Evolutionary conservation across 1,140 invertebrate species (phyloP).

Genomic region (Drosophila setifemur): DNA sequence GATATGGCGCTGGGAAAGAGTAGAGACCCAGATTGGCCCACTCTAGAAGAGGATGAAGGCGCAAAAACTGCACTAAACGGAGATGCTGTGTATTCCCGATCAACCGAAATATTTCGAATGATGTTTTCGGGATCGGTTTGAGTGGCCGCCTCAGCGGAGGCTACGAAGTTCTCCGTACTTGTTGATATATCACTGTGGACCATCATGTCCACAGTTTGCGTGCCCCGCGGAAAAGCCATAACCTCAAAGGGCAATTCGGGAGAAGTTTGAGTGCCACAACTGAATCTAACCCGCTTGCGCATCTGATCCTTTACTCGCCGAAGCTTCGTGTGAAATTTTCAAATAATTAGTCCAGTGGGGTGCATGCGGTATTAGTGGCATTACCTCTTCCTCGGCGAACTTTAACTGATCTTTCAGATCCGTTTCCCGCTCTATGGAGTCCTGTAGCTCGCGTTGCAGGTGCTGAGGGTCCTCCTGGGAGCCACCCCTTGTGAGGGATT

Average conservation of each 20-base stretch:
- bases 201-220: slow-evolving; percentile 42
- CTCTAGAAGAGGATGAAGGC: slow-evolving; percentile 30
- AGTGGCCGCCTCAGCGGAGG: background rate
- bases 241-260: slow-evolving; percentile 21
- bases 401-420: slow-evolving; percentile 95
- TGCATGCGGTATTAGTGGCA: background rate
- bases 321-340: slow-evolving; percentile 40
- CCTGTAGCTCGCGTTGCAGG: slow-evolving; percentile 92
- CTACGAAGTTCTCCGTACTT: slow-evolving; percentile 22
- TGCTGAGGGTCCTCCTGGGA: slow-evolving; percentile 91
- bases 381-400: slow-evolving; percentile 94
- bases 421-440: slow-evolving; percentile 94
- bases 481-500: slow-evolving; percentile 87
- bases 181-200: slow-evolving; percentile 8
- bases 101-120: slow-evolving; percentile 23
- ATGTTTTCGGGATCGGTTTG: slow-evolving; percentile 41
- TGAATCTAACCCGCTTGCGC: slow-evolving; percentile 42
- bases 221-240: slow-evolving; percentile 63
- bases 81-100: slow-evolving; percentile 57
- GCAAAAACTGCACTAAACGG: slow-evolving; percentile 63
- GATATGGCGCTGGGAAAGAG: slow-evolving; percentile 77
- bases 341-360: slow-evolving; percentile 26
- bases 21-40: slow-evolving; percentile 40
- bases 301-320: slow-evolving; percentile 28
- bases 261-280: slow-evolving; percentile 70